These are phyloP conservation scores for Acrossocheilus fasciatus DNA, from an alignment of 2,797 vertebrate genomes.

Conservation along the genomic window DNA sequence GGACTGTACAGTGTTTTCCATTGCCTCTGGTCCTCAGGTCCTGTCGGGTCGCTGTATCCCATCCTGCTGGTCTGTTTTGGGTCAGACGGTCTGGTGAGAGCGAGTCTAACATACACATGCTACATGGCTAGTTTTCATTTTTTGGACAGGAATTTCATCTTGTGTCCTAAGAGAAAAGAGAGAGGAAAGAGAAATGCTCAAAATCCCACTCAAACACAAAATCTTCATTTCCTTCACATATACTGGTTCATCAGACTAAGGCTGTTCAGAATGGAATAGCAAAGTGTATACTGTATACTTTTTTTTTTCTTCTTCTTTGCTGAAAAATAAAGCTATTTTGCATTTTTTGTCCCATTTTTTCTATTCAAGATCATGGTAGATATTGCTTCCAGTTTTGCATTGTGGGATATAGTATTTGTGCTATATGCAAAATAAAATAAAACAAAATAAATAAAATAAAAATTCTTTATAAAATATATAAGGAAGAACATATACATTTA, in stretches of 20 bases:
- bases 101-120: background rate
- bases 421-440: background rate
- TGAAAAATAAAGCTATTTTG: background rate
- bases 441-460: background rate
- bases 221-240: background rate
- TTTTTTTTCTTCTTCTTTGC: background rate
- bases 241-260: background rate
- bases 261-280: background rate
- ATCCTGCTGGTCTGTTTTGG: slow-evolving; percentile 11
- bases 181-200: slow-evolving; percentile 17
- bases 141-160: slow-evolving; percentile 98
- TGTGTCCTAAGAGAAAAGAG: slow-evolving; percentile 83
- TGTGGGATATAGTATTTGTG: background rate
- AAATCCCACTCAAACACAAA: slow-evolving; percentile 43
- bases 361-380: background rate
- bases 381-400: background rate
- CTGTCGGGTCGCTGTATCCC: background rate
- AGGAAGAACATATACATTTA: background rate
- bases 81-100: background rate
- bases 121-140: slow-evolving; percentile 77
- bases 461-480: background rate
- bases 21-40: slow-evolving; percentile 10
- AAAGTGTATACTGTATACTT: no score
- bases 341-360: background rate
- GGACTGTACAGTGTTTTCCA: slow-evolving; percentile 36